Evolutionary conservation across 2,888 invertebrate genomes (phyloP).

Genomic region (Spodoptera exigua): DNA sequence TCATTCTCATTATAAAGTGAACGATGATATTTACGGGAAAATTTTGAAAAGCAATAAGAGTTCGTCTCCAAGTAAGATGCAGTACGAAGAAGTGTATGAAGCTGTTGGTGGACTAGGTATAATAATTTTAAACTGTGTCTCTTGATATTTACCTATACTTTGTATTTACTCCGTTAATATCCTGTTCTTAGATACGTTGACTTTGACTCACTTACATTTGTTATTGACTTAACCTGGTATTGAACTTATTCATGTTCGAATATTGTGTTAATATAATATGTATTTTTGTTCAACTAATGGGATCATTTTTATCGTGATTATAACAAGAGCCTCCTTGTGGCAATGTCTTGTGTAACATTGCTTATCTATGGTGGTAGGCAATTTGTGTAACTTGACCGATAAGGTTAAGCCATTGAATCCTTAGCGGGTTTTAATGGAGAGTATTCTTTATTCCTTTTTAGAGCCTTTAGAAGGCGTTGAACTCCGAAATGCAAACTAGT

Average conservation of each 20-base stretch:
- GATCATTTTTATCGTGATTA: constrained; percentile 42
- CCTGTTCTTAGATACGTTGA: constrained; percentile 22
- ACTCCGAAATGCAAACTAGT: constrained; percentile 83
- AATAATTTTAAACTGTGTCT: constrained; percentile 24
- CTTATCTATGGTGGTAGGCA: constrained; percentile 63
- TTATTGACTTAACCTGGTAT: constrained; percentile 25
- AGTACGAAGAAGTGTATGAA: constrained; percentile 82
- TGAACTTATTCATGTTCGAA: constrained; percentile 34
- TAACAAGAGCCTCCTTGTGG: constrained; percentile 43
- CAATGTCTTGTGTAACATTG: constrained; percentile 50
- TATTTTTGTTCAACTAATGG: constrained; percentile 13
- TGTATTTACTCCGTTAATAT: constrained; percentile 5
- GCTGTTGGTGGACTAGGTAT: constrained; percentile 83
- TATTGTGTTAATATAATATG: constrained; percentile 16
- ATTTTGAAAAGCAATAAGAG: constrained; percentile 77
- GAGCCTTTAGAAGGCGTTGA: constrained; percentile 74
- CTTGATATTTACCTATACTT: neutral
- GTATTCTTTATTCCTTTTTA: constrained; percentile 41
- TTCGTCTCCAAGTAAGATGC: constrained; percentile 69
- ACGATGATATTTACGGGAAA: constrained; percentile 85
- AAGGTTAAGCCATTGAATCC: constrained; percentile 56
- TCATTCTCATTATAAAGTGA: constrained; percentile 81
- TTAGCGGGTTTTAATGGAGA: constrained; percentile 38
- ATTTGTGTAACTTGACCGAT: constrained; percentile 57
- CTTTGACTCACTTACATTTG: constrained; percentile 31